Evolutionary conservation across 2,888 invertebrate genomes (phyloP), one percentile per base, ranked within the genome.

Genomic region (Lasioglossum malachurum): DNA sequence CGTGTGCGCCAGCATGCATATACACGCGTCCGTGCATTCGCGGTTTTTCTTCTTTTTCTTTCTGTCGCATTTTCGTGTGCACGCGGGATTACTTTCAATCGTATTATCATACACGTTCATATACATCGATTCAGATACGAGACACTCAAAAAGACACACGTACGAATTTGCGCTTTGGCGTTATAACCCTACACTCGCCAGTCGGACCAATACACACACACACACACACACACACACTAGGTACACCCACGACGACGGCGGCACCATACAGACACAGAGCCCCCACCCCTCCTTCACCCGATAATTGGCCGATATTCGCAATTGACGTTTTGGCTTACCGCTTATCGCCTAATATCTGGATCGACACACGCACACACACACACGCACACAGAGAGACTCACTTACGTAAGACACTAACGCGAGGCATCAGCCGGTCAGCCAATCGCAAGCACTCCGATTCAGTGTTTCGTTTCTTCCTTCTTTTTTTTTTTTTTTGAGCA

Each of bases 381-480:
- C 14, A 19, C 19, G 10, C 38, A 23, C 38, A 38, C 19, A 38
- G 23, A 69, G 69, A 69, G 69, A 69, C 69, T 69, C 69, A 38
- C 69, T 69, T 69, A 69, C 69, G 69, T 69, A 69, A 69, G 69
- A 41, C 71, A 88, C 88, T 90, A 91, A 88, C 89, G 87, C 88
- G 89, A 90, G 89, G 89, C 89, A 88, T 88, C 83, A 89, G 89
- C 90, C 83, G 87, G 89, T 71, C 89, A 90, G 88, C 91, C 93
- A 91, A 92, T 93, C 91, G 88, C 84, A 88, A 90, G 86, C 89
- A 84, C 75, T 86, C 88, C 85, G 79, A 85, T 90, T 90, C 89
- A 91, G 82, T 87, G 83, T 57, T 57, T 44, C 44, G 4, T 49
- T 49, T 19, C 5, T 49, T 19, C 14, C 4, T 49, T 19, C 87